phyloP scores from a whole-genome alignment of 2,113 vertebrate genomes.

The Arvicanthis niloticus region DNA sequence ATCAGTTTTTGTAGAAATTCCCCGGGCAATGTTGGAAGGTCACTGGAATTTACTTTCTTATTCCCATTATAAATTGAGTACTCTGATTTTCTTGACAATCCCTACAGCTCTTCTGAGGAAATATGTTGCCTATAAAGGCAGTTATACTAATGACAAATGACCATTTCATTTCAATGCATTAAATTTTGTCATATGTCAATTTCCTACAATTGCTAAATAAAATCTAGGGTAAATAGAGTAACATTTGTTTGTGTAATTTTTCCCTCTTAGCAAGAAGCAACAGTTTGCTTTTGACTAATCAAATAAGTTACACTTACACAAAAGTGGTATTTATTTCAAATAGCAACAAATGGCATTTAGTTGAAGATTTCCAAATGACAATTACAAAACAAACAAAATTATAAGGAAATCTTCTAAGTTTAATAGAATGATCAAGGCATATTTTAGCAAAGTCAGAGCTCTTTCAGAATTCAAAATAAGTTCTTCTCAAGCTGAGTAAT shows the following conservation, averaged over 20 bases:
- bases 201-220: background rate
- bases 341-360: background rate
- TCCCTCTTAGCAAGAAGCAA: background rate
- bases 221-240: background rate
- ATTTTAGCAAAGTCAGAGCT: background rate
- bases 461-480: background rate
- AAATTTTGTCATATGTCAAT: background rate
- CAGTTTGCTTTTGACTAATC: background rate
- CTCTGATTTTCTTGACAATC: background rate
- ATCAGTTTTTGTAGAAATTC: background rate
- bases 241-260: background rate
- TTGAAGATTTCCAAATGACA: background rate
- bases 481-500: background rate
- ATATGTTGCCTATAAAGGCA: background rate
- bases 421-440: background rate
- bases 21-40: background rate
- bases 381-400: background rate
- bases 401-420: background rate
- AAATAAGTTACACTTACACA: background rate
- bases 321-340: slow-evolving; percentile 34
- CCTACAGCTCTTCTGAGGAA: background rate
- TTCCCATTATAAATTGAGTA: background rate
- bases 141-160: background rate
- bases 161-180: background rate
- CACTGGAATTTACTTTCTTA: background rate